A percentile compares a stretch with the other conserved stretches of the same genome.
Evolutionary conservation across 2,113 vertebrate species (phyloP).

Genomic region (Donacobius atricapilla): DNA sequence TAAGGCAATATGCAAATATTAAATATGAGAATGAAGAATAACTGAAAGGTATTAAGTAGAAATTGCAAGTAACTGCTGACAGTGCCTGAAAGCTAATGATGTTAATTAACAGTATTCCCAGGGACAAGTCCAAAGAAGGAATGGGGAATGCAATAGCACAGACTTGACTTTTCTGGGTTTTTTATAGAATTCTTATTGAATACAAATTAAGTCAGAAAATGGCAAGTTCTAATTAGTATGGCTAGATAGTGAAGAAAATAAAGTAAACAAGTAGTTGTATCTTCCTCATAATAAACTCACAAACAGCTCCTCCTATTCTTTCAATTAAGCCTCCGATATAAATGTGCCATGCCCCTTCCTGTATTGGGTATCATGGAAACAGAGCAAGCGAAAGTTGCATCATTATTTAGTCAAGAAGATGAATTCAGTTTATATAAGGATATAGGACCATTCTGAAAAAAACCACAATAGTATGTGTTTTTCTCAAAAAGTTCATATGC

Average conservation of each 20-base stretch:
- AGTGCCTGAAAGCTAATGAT: conserved; percentile 64
- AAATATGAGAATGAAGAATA: conserved; percentile 50
- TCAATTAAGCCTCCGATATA: background rate
- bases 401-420: background rate
- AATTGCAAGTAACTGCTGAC: conserved; percentile 56
- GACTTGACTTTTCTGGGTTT: background rate
- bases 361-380: background rate
- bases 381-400: background rate
- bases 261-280: background rate
- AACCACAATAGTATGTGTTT: background rate
- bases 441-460: background rate
- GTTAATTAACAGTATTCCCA: conserved; percentile 64
- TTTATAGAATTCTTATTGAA: background rate
- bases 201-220: conserved; percentile 32
- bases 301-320: background rate
- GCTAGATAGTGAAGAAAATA: background rate
- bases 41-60: conserved; percentile 61
- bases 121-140: background rate
- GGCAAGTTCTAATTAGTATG: background rate
- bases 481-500: background rate
- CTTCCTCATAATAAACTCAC: background rate
- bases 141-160: background rate
- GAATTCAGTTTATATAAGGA: background rate
- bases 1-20: conserved; percentile 54
- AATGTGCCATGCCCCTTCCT: background rate